Conservation (phyloP, 1,140 invertebrate genomes). For the Drosophila repletoides region DNA sequence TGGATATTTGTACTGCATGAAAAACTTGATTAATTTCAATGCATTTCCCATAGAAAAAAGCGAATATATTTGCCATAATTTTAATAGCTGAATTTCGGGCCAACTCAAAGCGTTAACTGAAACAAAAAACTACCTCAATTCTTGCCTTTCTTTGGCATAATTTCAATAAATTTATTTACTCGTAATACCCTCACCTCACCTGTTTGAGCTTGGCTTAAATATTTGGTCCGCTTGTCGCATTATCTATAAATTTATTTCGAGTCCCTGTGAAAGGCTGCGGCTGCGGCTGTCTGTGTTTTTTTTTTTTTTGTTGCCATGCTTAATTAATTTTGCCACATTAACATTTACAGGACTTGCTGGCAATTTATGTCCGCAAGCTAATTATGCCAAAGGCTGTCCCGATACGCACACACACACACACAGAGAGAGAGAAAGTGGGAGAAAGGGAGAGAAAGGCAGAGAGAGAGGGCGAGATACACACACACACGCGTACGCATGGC, state of each 20-base stretch:
- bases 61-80: no score
- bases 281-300: no score
- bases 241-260: conserved; percentile 33
- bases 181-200: no score
- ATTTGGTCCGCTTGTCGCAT: conserved; percentile 1
- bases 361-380: conserved; percentile 54
- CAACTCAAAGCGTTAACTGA: no score
- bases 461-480: not conserved
- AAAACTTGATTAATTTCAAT: no score
- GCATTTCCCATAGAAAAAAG: no score
- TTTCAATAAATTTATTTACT: no score
- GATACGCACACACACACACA: conserved; percentile 21
- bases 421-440: conserved; percentile 1
- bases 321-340: conserved; percentile 59
- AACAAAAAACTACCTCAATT: no score
- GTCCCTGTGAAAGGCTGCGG: conserved; percentile 3
- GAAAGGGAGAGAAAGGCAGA: not conserved
- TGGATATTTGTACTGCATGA: no score
- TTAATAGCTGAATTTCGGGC: no score
- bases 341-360: conserved; percentile 49
- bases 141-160: no score
- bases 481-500: not conserved
- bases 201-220: not conserved
- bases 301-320: conserved; percentile 23
- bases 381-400: conserved; percentile 46